Percentiles rank a stretch among this genome's conserved stretches.
phyloP scores from a whole-genome alignment of 2,113 vertebrate species.

The Myocastor coypus region DNA sequence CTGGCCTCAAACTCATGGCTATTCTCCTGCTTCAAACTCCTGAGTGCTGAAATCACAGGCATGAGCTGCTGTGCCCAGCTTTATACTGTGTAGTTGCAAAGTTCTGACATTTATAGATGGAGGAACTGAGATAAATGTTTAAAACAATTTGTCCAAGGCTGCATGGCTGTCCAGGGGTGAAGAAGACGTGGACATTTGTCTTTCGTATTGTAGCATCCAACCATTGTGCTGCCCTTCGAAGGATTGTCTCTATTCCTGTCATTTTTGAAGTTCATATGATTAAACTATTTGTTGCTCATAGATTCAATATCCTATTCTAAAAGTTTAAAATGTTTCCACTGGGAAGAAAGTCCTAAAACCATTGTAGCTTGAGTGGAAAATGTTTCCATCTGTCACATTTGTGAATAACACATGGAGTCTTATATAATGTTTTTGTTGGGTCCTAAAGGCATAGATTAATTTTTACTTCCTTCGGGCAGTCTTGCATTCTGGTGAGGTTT shows the following conservation, averaged over 20 bases:
- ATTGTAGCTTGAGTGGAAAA: conserved; percentile 70
- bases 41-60: neutral
- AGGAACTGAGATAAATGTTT: neutral
- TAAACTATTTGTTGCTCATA: conserved; percentile 32
- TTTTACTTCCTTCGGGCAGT: conserved; percentile 70
- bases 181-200: neutral
- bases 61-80: neutral
- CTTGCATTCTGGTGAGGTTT: conserved; percentile 58
- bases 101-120: neutral
- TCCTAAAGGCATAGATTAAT: conserved; percentile 73
- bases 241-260: neutral
- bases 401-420: conserved; percentile 61
- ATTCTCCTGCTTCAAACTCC: neutral
- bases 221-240: neutral
- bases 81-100: neutral
- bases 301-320: conserved; percentile 50
- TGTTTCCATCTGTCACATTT: conserved; percentile 76
- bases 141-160: neutral
- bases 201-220: neutral
- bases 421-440: conserved; percentile 77
- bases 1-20: neutral
- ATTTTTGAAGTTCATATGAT: conserved; percentile 46
- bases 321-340: conserved; percentile 70
- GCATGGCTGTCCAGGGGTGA: neutral
- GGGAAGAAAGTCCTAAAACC: conserved; percentile 66